Evolutionary conservation across 2,797 vertebrate species (phyloP), one percentile per base, ranked within the genome.

Genomic region (Pteropus rufus): DNA sequence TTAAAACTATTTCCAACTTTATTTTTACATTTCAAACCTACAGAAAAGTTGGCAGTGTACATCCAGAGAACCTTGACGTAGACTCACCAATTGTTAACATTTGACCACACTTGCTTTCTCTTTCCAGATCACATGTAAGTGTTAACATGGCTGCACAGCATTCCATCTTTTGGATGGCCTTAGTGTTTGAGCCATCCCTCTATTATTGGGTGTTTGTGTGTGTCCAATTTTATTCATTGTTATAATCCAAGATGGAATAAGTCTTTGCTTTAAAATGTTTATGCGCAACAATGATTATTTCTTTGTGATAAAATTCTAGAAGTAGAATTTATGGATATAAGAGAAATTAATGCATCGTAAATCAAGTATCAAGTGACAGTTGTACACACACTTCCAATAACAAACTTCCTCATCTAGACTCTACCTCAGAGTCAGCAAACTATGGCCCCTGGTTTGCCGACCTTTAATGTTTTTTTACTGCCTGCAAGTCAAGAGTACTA

Each of bases 241-340:
- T 92, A 85, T 46, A 62, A 54, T 88, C 26, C 19, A 76, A 76
- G n/a, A 86, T 82, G 36, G 64, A 44, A 46, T 75, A 80, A 90
- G 67, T 76, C 60, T 92, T 92, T 87, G 52, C 18, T 95, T 95
- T 86, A 60, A 89, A 62, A 85, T 86, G 93, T 92, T 94, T 89
- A 34, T 75, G 26, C 19, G 56, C 31, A 56, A 54, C 31, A 16
- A 56, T 70, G 67, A 64, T 82, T 90, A 75, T 82, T 93, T 95
- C 62, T 54, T 86, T 81, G 7, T 70, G 36, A 86, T 54, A 56
- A 60, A 69, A 62, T 90, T 85, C 81, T 95, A 86, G 29, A 76
- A 49, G 34, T 90, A 65, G 56, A 83, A 72, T 91, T 90, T 92
- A 46, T 75, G 56, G 18, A 81, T 93, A 21, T 60, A 89, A 92